Evolutionary conservation across 1,140 invertebrate genomes (phyloP), one percentile per base, ranked within the genome.

Genomic region (Alviniconcha marisindica): DNA sequence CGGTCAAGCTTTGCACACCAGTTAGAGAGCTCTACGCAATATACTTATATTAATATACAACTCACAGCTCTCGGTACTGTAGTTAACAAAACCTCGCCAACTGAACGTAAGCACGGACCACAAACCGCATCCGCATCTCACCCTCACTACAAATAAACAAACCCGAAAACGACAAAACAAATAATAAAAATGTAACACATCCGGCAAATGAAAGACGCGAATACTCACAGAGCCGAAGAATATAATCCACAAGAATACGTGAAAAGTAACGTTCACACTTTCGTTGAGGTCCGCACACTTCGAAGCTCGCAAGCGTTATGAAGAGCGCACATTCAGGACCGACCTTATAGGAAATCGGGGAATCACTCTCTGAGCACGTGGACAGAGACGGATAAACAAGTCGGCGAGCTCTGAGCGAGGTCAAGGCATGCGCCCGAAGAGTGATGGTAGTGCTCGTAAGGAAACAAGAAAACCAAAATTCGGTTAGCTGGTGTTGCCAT

Each of bases 311-410:
- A 10, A 42, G 28, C 42, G 48, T 31, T 28, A 44, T 77, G 63
- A 15, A 42, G 51, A n/a, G 38, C 36, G 10, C 15, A 10, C 3
- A 38, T 14, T 28, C 51, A 31, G 28, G 36, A 51, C 33, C 40
- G 74, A 7, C 56, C 77, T 82, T 84, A 82, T 81, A 80, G 63
- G 74, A 66, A 80, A 74, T 42, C 74, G 38, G 66, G 76, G 85
- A 79, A 82, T 81, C 85, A 86, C 77, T 71, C 83, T 42, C 54
- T 77, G 81, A 83, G 78, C 85, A 84, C 85, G 85, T 86, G 85
- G 56, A 84, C 31, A 76, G 21, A 63, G 31, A n/a, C 54, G 71
- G 51, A 54, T 71, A 63, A 48, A 69, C 76, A 78, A 36, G 71
- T 60, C 77, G 78, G 77, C 51, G 36, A 78, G 33, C 66, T 33